Conservation (phyloP, 2,888 invertebrate species). For the Carabus problematicus region DNA sequence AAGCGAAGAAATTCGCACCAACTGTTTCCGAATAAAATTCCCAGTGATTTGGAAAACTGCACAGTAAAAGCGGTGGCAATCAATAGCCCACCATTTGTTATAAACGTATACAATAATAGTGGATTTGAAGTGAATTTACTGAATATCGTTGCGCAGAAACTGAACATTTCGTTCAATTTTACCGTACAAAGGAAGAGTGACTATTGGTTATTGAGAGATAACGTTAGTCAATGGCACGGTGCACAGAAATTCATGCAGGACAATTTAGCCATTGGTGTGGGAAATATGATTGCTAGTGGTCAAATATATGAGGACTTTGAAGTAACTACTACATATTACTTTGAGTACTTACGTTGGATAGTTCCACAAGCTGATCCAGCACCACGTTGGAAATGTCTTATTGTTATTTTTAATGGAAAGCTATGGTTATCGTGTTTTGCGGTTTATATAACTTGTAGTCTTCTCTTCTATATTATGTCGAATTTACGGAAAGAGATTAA, state of each 20-base stretch:
- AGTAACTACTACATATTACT: conserved; percentile 63
- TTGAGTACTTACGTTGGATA: conserved; percentile 67
- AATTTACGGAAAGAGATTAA: conserved; percentile 22
- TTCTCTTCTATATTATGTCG: conserved; percentile 44
- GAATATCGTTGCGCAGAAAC: conserved; percentile 43
- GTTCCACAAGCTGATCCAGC: conserved; percentile 62
- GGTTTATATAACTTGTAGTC: conserved; percentile 51
- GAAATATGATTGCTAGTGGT: conserved; percentile 67
- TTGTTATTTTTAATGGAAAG: conserved; percentile 60
- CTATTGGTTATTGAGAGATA: conserved; percentile 61
- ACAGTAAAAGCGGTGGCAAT: conserved; percentile 45
- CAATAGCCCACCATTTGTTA: conserved; percentile 49
- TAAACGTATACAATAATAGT: conserved; percentile 37
- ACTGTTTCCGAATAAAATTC: conserved; percentile 39
- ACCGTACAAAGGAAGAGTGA: conserved; percentile 56
- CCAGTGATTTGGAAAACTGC: conserved; percentile 45
- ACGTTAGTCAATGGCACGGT: conserved; percentile 62
- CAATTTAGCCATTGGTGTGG: conserved; percentile 62
- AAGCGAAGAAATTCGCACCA: conserved; percentile 17
- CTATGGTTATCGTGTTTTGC: conserved; percentile 62
- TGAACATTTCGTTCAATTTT: conserved; percentile 49
- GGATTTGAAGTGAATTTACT: conserved; percentile 50
- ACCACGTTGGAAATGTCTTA: conserved; percentile 63
- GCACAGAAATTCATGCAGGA: conserved; percentile 59
- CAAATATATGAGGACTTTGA: conserved; percentile 67